Evolutionary conservation across 2,797 vertebrate species (phyloP).

Genomic region (Ataeniobius toweri): DNA sequence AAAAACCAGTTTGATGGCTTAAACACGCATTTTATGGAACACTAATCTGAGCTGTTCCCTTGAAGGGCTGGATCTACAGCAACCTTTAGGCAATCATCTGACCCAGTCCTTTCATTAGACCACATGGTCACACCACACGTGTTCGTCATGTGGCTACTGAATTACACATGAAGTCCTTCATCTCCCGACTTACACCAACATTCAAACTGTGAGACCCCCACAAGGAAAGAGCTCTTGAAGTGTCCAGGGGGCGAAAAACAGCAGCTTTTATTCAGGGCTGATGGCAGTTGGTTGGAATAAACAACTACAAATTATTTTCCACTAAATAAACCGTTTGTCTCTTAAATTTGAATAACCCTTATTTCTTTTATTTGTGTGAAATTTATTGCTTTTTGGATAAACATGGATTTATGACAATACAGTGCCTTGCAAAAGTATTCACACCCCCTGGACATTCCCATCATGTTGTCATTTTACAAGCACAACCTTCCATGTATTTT

Average conservation of each 20-base stretch:
- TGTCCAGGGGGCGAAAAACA: not conserved
- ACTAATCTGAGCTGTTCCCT: not conserved
- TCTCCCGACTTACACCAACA: not conserved
- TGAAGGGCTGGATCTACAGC: not conserved
- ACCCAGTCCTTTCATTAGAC: conserved; percentile 30
- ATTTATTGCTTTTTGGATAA: too few species aligned
- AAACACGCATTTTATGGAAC: not conserved
- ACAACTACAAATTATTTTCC: not conserved
- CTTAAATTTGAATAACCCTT: not conserved
- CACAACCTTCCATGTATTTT: not conserved
- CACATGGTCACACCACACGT: conserved; percentile 58
- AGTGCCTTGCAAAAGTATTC: not conserved
- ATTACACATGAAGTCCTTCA: conserved; percentile 24
- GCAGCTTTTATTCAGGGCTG: not conserved
- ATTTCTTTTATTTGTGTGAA: too few species aligned
- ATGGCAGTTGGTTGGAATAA: not conserved
- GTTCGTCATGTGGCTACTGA: conserved; percentile 49
- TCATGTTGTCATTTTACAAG: not conserved
- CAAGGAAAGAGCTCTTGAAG: not conserved
- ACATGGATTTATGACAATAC: not conserved
- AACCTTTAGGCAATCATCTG: conserved; percentile 54
- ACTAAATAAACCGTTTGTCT: not conserved
- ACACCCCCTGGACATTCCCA: not conserved
- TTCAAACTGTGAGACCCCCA: conserved; percentile 53
- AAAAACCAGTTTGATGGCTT: not conserved